phyloP scores from a whole-genome alignment of 2,113 vertebrate species.

The Oriolus oriolus region DNA sequence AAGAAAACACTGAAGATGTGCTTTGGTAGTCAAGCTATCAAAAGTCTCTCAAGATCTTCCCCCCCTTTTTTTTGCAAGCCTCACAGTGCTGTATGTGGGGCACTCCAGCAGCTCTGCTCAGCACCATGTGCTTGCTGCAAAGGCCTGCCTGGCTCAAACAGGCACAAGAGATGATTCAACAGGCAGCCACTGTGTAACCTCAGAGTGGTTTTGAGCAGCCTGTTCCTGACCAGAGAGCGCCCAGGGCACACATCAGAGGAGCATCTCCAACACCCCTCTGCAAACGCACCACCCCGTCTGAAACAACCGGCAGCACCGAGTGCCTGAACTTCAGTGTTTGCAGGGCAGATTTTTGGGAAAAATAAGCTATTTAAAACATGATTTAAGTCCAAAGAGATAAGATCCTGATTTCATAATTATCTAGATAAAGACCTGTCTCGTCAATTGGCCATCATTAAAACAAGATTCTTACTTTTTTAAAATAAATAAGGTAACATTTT shows the following conservation, averaged over 20 bases:
- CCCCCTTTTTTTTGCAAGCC: background rate
- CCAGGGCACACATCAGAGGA: background rate
- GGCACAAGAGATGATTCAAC: background rate
- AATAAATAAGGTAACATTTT: background rate
- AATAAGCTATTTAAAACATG: background rate
- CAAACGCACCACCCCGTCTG: rapidly evolving
- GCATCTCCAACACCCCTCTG: background rate
- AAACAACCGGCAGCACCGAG: background rate
- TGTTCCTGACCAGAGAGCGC: background rate
- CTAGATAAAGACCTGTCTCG: background rate
- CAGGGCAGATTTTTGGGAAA: background rate
- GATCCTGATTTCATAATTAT: background rate
- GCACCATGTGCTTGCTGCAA: background rate
- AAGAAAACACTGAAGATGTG: background rate
- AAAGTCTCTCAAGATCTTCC: background rate
- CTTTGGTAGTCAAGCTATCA: background rate
- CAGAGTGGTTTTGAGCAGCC: background rate
- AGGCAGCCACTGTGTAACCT: background rate
- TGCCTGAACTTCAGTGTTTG: background rate
- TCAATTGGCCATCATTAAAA: background rate
- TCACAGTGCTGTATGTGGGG: background rate
- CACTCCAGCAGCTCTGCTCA: background rate
- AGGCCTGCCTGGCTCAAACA: background rate
- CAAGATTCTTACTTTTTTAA: background rate
- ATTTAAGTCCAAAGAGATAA: background rate